Evolutionary conservation across 2,113 vertebrate genomes (phyloP).

Genomic region (Gallinago undulata): DNA sequence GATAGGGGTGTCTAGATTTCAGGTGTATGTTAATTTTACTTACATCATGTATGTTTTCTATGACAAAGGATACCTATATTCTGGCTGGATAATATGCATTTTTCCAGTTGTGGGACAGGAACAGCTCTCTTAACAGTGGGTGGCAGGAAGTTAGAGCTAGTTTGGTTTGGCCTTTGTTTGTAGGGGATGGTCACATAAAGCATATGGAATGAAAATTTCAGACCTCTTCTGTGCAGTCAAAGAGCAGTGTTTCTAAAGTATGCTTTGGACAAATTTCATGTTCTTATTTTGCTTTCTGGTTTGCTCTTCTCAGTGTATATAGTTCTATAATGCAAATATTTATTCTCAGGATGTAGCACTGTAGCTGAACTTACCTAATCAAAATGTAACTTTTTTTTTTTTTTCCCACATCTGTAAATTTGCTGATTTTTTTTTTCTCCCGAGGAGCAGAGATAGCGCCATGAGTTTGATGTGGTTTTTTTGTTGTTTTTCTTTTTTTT

Average conservation of each 20-base stretch:
- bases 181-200: background rate
- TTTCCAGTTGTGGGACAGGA: background rate
- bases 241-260: background rate
- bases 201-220: background rate
- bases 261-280: background rate
- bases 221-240: background rate
- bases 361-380: background rate
- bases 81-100: background rate
- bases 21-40: background rate
- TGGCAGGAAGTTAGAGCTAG: background rate
- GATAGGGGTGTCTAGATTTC: background rate
- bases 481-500: background rate
- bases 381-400: background rate
- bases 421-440: background rate
- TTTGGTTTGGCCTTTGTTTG: background rate
- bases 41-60: background rate
- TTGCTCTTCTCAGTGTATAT: background rate
- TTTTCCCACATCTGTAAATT: background rate
- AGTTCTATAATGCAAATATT: background rate
- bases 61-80: background rate
- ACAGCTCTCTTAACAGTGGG: background rate
- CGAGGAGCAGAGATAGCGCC: background rate
- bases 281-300: background rate
- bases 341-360: background rate
- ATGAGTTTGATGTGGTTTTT: background rate